A percentile compares a stretch with the other conserved stretches of the same genome.
Evolutionary conservation across 2,888 invertebrate species (phyloP).

Genomic region (Blomia tropicalis): DNA sequence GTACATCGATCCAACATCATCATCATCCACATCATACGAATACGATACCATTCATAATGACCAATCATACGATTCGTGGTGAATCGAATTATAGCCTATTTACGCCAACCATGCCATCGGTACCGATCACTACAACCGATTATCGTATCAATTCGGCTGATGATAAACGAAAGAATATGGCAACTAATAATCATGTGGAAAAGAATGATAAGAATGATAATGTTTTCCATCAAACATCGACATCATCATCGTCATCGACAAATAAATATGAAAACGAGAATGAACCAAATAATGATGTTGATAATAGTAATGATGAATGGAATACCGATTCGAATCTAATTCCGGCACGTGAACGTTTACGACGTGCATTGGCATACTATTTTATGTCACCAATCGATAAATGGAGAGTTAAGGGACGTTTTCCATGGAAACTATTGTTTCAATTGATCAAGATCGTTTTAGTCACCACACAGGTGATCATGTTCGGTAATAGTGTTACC

Average conservation of each 20-base stretch:
- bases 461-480: conserved; percentile 77
- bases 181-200: background rate
- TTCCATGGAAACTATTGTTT: conserved; percentile 86
- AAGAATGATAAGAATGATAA: background rate
- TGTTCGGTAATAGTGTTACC: conserved; percentile 82
- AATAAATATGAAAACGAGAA: background rate
- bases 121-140: background rate
- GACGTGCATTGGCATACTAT: conserved; percentile 56
- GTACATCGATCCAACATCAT: too few species aligned
- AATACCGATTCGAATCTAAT: background rate
- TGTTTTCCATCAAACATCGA: background rate
- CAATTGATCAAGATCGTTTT: conserved; percentile 88
- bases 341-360: conserved; percentile 32
- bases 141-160: background rate
- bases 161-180: background rate
- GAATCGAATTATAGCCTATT: background rate
- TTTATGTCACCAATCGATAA: conserved; percentile 99
- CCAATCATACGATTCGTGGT: background rate
- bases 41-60: background rate
- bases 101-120: background rate
- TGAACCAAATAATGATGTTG: too few species aligned
- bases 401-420: conserved; percentile 76
- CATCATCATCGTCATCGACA: background rate
- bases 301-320: background rate
- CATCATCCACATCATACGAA: background rate